Conservation (phyloP, 92 coral and sea anemone genomes). For the Anthopleura xanthogrammica region DNA sequence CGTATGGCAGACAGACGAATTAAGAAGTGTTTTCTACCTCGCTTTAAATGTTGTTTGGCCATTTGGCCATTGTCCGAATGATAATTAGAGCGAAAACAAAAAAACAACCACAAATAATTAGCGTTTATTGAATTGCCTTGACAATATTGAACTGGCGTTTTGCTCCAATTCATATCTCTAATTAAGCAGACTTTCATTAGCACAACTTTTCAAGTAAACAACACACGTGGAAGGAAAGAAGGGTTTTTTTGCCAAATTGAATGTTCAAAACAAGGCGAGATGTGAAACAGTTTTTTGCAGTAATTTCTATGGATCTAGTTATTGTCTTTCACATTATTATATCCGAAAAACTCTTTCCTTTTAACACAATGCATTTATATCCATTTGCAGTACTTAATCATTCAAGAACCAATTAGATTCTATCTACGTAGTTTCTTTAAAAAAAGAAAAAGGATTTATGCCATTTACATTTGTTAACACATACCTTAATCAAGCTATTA, state of each 20-base stretch:
- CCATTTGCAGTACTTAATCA: no score
- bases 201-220: neutral
- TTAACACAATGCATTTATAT: no score
- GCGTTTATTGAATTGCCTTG: slow-evolving; percentile 5
- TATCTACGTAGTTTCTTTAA: no score
- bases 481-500: neutral
- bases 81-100: slow-evolving; percentile 20
- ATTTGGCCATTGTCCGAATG: slow-evolving; percentile 4
- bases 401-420: no score
- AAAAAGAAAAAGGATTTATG: neutral
- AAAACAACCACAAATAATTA: slow-evolving; percentile 15
- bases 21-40: neutral
- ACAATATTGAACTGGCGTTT: slow-evolving; percentile 8
- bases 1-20: neutral
- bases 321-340: no score
- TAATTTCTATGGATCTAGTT: no score
- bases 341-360: no score
- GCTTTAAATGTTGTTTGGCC: slow-evolving; percentile 4
- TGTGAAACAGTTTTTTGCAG: no score
- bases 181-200: neutral
- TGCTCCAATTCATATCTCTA: slow-evolving; percentile 22
- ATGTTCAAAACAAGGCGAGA: neutral
- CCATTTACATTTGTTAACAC: neutral
- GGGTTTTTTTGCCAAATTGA: neutral
- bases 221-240: neutral